These are phyloP conservation scores for Stratiomys singularior DNA, from an alignment of 2,888 invertebrate species.

Conservation along the genomic window DNA sequence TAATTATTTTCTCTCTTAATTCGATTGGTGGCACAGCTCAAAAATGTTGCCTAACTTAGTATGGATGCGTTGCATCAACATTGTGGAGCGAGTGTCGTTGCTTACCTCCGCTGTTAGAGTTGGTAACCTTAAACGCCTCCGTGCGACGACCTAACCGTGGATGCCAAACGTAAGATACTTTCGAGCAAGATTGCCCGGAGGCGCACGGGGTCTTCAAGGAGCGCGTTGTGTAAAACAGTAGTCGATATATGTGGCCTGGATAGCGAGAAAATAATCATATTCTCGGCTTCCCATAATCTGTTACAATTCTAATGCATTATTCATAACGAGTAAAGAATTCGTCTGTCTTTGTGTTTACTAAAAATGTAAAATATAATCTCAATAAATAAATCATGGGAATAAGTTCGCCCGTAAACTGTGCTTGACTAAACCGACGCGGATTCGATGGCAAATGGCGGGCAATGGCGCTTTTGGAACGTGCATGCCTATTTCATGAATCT, in stretches of 20 bases:
- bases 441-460: too few relatives aligned
- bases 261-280: conserved; percentile 1
- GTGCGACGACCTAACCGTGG: too few relatives aligned
- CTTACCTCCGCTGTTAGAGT: too few relatives aligned
- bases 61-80: too few relatives aligned
- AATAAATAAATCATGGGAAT: conserved; percentile 38
- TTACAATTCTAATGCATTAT: conserved; percentile 18
- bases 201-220: too few relatives aligned
- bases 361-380: not conserved
- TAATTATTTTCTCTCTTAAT: too few relatives aligned
- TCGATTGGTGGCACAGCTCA: too few relatives aligned
- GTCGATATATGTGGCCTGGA: not conserved
- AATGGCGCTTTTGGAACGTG: not conserved
- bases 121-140: not conserved
- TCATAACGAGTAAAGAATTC: not conserved
- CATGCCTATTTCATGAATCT: not conserved
- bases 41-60: too few relatives aligned
- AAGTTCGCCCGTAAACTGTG: not conserved
- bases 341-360: conserved; percentile 23
- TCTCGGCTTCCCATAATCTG: not conserved
- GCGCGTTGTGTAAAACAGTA: conserved; percentile 15
- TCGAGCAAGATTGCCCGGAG: too few relatives aligned
- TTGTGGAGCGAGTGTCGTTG: too few relatives aligned
- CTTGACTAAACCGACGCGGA: too few relatives aligned
- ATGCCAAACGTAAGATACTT: too few relatives aligned